Evolutionary conservation across 2,888 invertebrate genomes (phyloP).

Genomic region (Aleiodes alternator): DNA sequence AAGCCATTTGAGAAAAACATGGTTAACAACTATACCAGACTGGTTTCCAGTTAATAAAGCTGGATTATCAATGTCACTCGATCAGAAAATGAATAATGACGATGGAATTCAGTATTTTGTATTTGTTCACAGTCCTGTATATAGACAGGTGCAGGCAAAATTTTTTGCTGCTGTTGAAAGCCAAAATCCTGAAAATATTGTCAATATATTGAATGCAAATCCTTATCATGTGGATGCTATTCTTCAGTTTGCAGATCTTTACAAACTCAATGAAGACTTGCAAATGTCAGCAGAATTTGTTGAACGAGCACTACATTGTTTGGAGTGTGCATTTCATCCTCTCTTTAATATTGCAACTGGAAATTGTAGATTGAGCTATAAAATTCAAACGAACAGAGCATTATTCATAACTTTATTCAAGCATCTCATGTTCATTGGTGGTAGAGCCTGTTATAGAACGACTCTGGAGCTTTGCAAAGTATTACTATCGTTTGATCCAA

Average conservation of each 20-base stretch:
- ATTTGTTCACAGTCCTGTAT: conserved; percentile 85
- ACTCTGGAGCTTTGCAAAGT: conserved; percentile 92
- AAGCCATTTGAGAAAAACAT: conserved; percentile 80
- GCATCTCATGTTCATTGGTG: conserved; percentile 86
- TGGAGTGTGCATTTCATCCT: conserved; percentile 88
- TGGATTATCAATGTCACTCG: conserved; percentile 84
- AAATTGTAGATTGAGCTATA: conserved; percentile 86
- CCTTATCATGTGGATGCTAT: conserved; percentile 89
- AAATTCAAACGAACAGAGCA: conserved; percentile 87
- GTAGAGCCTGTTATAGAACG: conserved; percentile 88
- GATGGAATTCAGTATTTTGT: conserved; percentile 81
- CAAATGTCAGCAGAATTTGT: conserved; percentile 87
- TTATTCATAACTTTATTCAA: conserved; percentile 89
- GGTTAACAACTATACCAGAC: conserved; percentile 83
- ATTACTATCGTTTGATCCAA: conserved; percentile 86
- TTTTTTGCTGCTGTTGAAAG: conserved; percentile 88
- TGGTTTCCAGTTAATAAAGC: conserved; percentile 85
- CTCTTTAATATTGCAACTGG: conserved; percentile 86
- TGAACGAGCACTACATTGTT: conserved; percentile 85
- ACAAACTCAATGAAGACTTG: conserved; percentile 86
- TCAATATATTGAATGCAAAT: conserved; percentile 83
- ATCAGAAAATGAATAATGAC: conserved; percentile 74
- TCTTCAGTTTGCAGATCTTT: conserved; percentile 88
- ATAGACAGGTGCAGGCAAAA: conserved; percentile 84
- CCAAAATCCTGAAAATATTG: conserved; percentile 86